phyloP scores from a whole-genome alignment of 2,888 invertebrate species.

The Scaeva pyrastri region DNA sequence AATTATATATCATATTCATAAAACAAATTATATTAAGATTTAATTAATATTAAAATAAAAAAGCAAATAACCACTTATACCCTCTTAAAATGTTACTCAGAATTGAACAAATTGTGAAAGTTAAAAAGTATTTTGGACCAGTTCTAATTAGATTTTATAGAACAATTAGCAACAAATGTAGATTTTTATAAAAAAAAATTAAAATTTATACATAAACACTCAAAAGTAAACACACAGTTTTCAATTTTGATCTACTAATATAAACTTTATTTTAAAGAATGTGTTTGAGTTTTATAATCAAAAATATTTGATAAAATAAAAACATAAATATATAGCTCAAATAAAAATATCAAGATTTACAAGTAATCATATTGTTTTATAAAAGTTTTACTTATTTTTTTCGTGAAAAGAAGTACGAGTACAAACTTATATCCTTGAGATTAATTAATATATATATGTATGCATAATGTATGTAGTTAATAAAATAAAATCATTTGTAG shows the following conservation, averaged over 20 bases:
- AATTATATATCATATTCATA: slow-evolving; percentile 54
- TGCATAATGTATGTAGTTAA: no score
- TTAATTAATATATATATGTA: slow-evolving; percentile 45
- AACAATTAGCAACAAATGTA: slow-evolving; percentile 48
- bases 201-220: slow-evolving; percentile 28
- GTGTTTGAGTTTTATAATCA: slow-evolving; percentile 17
- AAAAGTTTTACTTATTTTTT: no score
- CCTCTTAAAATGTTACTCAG: slow-evolving; percentile 44
- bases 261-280: slow-evolving; percentile 10
- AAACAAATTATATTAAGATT: slow-evolving; percentile 26
- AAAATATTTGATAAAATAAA: slow-evolving; percentile 3
- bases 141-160: slow-evolving; percentile 56
- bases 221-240: slow-evolving; percentile 35
- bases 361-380: no score
- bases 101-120: slow-evolving; percentile 42
- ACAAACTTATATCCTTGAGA: slow-evolving; percentile 65
- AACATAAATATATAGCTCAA: slow-evolving; percentile 18
- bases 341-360: no score
- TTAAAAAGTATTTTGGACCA: slow-evolving; percentile 52
- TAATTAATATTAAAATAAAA: slow-evolving; percentile 16
- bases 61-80: slow-evolving; percentile 1
- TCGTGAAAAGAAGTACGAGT: slow-evolving; percentile 52
- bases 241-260: slow-evolving; percentile 25
- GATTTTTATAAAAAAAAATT: slow-evolving; percentile 61
- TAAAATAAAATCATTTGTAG: slow-evolving; percentile 2